Conservation (phyloP, 1,140 invertebrate species). For the Scaptomyza graminum region DNA sequence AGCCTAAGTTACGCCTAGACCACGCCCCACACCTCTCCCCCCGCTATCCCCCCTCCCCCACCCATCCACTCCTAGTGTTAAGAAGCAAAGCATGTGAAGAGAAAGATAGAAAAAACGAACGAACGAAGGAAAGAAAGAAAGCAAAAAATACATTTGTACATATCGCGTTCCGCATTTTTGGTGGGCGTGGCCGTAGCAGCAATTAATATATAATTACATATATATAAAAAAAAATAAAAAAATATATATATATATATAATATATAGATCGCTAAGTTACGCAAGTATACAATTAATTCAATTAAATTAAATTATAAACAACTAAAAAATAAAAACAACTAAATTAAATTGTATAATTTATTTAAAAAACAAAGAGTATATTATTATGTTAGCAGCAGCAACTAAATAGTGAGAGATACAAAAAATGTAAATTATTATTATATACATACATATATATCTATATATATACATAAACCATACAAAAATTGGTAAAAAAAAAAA, state of each 20-base stretch:
- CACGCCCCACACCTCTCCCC: no score
- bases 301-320: constrained; percentile 62
- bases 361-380: constrained; percentile 31
- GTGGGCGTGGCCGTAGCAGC: constrained; percentile 69
- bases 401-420: constrained; percentile 59
- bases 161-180: constrained; percentile 64
- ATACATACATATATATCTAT: constrained; percentile 17
- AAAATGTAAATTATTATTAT: constrained; percentile 63
- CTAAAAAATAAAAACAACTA: constrained; percentile 17
- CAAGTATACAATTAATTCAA: constrained; percentile 83
- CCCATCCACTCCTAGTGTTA: constrained; percentile 10
- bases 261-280: constrained; percentile 64
- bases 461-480: constrained; percentile 24
- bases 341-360: constrained; percentile 72
- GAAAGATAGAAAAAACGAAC: constrained; percentile 2
- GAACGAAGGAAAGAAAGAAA: constrained; percentile 69
- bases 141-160: constrained; percentile 80
- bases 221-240: constrained; percentile 20
- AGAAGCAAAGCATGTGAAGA: constrained; percentile 15
- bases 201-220: constrained; percentile 22
- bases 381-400: constrained; percentile 42
- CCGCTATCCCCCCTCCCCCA: constrained; percentile 26
- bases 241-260: neutral
- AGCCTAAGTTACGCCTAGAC: constrained; percentile 61
- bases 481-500: constrained; percentile 48